phyloP scores from a whole-genome alignment of 2,113 vertebrate genomes.

The Sylvia atricapilla region DNA sequence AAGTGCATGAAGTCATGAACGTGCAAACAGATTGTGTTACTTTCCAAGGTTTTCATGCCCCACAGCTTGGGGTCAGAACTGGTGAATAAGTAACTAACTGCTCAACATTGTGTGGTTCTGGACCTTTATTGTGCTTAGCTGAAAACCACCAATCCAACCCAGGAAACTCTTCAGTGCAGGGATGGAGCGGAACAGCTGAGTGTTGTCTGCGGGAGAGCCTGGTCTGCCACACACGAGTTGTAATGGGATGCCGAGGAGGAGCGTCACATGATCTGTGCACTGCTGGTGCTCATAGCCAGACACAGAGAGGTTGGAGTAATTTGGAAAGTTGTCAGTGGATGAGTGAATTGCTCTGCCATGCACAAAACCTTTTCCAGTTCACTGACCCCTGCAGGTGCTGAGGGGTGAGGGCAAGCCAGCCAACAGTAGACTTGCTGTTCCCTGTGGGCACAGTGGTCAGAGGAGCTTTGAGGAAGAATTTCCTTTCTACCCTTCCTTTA shows the following conservation, averaged over 20 bases:
- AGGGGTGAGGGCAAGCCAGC: background rate
- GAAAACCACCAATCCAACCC: background rate
- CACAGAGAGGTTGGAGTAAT: background rate
- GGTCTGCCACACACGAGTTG: background rate
- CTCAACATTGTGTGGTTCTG: background rate
- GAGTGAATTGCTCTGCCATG: background rate
- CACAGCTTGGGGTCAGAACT: background rate
- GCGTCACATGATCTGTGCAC: rapidly evolving
- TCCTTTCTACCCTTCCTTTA: background rate
- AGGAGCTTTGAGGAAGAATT: background rate
- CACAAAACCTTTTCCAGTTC: background rate
- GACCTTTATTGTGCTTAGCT: background rate
- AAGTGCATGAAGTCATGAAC: background rate
- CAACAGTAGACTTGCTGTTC: background rate
- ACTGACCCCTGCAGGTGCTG: background rate
- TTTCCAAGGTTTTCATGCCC: background rate
- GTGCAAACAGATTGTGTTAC: background rate
- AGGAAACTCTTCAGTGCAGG: background rate
- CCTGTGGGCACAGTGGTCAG: background rate
- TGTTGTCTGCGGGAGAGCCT: background rate
- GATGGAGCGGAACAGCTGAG: background rate
- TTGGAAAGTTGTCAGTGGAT: background rate
- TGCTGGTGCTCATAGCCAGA: background rate
- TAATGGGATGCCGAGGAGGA: background rate
- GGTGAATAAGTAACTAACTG: conserved; percentile 7